phyloP scores from a whole-genome alignment of 1,140 invertebrate genomes.

The Melanaphis sacchari region DNA sequence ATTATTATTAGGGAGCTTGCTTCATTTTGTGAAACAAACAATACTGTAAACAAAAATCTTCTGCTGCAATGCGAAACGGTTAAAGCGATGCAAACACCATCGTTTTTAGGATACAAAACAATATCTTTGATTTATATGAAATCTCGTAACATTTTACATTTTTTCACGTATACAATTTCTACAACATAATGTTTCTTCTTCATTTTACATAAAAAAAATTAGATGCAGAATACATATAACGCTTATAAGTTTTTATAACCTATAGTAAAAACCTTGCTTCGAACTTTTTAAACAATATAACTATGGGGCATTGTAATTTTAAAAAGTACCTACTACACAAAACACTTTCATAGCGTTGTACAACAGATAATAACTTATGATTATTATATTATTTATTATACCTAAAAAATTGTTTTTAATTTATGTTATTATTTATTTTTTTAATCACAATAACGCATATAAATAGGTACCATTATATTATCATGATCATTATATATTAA shows the following conservation, averaged over 20 bases:
- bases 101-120: conserved; percentile 4
- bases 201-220: neutral
- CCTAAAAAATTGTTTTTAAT: neutral
- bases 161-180: neutral
- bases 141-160: neutral
- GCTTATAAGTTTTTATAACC: neutral
- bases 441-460: neutral
- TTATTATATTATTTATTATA: neutral
- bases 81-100: neutral
- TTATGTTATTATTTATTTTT: neutral
- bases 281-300: conserved; percentile 5
- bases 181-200: neutral
- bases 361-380: neutral
- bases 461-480: neutral
- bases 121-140: conserved; percentile 1
- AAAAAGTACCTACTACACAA: neutral
- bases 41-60: neutral
- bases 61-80: neutral
- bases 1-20: neutral
- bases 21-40: neutral
- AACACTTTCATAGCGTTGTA: neutral
- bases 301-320: neutral
- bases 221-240: neutral
- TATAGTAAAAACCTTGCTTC: neutral
- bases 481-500: neutral